Conservation (phyloP, 2,888 invertebrate species). For the Ectemnius lituratus region DNA sequence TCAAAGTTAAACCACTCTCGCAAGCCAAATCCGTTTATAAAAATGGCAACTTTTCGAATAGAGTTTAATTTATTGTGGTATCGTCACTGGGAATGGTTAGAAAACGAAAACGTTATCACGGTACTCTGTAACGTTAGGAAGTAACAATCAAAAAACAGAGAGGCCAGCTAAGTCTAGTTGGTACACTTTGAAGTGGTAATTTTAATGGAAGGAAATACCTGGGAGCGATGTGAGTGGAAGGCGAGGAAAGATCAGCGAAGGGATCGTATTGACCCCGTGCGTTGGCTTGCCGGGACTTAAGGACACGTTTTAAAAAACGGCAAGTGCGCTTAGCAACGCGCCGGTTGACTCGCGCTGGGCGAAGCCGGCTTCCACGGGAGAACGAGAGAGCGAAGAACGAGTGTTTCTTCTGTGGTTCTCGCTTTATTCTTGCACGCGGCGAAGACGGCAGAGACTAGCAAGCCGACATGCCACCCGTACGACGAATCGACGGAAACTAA, state of each 20-base stretch:
- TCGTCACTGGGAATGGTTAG: no score
- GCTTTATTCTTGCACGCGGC: conserved; percentile 13
- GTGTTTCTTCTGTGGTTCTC: conserved; percentile 4
- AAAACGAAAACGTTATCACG: no score
- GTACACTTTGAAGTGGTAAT: no score
- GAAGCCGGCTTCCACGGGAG: conserved; percentile 9
- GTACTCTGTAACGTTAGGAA: no score
- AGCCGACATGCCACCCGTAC: conserved; percentile 9
- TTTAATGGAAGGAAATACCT: not conserved
- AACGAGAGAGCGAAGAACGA: conserved; percentile 11
- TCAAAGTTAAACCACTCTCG: no score
- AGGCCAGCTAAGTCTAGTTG: no score
- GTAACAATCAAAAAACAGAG: no score
- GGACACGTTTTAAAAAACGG: conserved; percentile 20
- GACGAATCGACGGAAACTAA: conserved; percentile 11
- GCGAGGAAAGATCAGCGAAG: not conserved
- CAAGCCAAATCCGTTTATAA: no score
- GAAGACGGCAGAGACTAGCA: conserved; percentile 12
- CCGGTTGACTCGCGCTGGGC: conserved; percentile 25
- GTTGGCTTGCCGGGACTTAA: conserved; percentile 8
- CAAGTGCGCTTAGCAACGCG: conserved; percentile 13
- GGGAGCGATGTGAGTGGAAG: not conserved
- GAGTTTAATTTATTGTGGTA: no score
- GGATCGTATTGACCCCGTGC: not conserved
- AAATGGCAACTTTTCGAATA: no score